phyloP scores from a whole-genome alignment of 1,140 invertebrate species.

The Piezodorus guildinii region DNA sequence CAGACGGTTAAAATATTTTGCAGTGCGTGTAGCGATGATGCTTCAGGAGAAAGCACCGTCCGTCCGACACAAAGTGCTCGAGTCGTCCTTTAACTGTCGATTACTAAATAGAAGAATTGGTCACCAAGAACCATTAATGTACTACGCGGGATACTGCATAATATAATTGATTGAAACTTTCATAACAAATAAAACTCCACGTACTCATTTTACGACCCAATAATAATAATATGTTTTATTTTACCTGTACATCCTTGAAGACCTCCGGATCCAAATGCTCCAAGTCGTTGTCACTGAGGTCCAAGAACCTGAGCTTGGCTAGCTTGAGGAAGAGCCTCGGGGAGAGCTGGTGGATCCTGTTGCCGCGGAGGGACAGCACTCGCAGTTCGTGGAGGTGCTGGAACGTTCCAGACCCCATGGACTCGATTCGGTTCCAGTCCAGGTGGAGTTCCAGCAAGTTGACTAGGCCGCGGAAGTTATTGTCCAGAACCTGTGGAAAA shows the following conservation, averaged over 20 bases:
- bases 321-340: conserved; percentile 53
- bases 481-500: conserved; percentile 30
- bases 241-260: conserved; percentile 58
- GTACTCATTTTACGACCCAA: no score
- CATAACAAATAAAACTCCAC: no score
- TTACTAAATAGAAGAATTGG: no score
- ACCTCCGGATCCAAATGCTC: conserved; percentile 58
- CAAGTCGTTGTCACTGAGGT: conserved; percentile 61
- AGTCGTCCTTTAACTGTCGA: no score
- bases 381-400: conserved; percentile 50
- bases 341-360: conserved; percentile 54
- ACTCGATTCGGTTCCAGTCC: conserved; percentile 39
- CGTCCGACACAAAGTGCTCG: no score
- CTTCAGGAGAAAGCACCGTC: no score
- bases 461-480: conserved; percentile 35
- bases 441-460: conserved; percentile 37
- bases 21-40: no score
- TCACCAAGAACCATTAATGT: no score
- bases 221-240: no score
- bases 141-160: no score
- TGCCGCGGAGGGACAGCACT: conserved; percentile 54
- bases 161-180: no score
- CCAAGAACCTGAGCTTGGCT: conserved; percentile 51
- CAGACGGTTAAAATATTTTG: no score
- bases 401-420: conserved; percentile 55